phyloP scores from a whole-genome alignment of 2,797 vertebrate genomes.

The Hydrolagus colliei region DNA sequence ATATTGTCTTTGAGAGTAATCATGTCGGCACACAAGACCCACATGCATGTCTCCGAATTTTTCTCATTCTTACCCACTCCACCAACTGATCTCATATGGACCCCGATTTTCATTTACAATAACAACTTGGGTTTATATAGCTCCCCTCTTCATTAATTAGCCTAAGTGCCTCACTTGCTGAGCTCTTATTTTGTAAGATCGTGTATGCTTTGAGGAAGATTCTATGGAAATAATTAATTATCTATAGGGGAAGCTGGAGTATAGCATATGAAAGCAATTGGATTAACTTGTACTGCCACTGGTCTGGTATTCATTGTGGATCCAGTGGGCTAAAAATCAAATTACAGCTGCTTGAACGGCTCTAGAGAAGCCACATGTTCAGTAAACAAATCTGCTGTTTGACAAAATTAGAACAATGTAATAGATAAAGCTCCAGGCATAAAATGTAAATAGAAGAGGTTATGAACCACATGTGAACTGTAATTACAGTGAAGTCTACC shows the following conservation, averaged over 20 bases:
- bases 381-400: not conserved
- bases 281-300: not conserved
- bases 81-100: too few species aligned
- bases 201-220: not conserved
- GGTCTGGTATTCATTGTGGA: not conserved
- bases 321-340: not conserved
- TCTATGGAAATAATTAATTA: not conserved
- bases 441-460: not conserved
- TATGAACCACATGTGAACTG: not conserved
- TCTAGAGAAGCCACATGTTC: not conserved
- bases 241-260: not conserved
- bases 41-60: too few species aligned
- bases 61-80: too few species aligned
- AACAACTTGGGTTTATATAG: too few species aligned
- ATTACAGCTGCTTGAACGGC: not conserved
- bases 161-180: too few species aligned
- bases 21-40: too few species aligned
- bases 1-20: not conserved
- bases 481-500: not conserved
- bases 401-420: slow-evolving; percentile 26
- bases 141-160: too few species aligned
- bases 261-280: not conserved
- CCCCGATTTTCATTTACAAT: too few species aligned
- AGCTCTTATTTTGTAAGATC: too few species aligned
- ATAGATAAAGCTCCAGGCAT: slow-evolving; percentile 10